A percentile compares a stretch with the other conserved stretches of the same genome.
Conservation (phyloP, 2,888 invertebrate genomes). For the Teleogryllus oceanicus region DNA sequence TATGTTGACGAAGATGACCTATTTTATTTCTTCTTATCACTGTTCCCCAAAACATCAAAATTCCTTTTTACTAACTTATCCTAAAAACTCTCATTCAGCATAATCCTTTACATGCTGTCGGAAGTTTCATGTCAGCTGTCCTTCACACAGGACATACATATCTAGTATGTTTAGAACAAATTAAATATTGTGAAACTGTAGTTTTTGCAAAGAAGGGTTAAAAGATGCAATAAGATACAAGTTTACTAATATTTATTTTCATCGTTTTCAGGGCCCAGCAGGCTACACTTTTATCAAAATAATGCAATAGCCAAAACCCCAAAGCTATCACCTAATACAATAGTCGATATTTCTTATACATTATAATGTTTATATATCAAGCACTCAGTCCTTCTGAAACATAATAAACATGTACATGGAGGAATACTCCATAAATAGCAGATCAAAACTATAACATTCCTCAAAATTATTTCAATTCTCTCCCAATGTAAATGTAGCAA, state of each 20-base stretch:
- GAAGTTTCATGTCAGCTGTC: too few species aligned
- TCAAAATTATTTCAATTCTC: too few species aligned
- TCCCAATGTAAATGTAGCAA: constrained; percentile 22
- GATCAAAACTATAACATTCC: constrained; percentile 12
- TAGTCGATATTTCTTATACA: not conserved
- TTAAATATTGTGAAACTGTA: constrained; percentile 12
- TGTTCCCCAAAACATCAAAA: too few species aligned
- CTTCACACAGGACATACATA: not conserved
- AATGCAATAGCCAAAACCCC: constrained; percentile 30
- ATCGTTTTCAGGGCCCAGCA: constrained; percentile 24
- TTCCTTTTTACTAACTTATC: too few species aligned
- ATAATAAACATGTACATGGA: constrained; percentile 23
- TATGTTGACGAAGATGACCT: too few species aligned
- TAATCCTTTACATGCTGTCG: too few species aligned
- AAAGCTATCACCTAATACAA: constrained; percentile 31
- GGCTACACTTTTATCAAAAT: constrained; percentile 33
- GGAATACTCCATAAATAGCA: constrained; percentile 26
- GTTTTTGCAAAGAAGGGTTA: not conserved
- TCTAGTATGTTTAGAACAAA: not conserved
- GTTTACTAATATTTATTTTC: constrained; percentile 18
- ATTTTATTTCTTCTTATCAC: too few species aligned
- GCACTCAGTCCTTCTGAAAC: constrained; percentile 4
- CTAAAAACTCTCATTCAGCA: too few species aligned
- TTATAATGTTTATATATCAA: constrained; percentile 19
- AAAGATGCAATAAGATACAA: not conserved